phyloP scores from a whole-genome alignment of 2,797 vertebrate genomes.

The Tolypeutes matacus region DNA sequence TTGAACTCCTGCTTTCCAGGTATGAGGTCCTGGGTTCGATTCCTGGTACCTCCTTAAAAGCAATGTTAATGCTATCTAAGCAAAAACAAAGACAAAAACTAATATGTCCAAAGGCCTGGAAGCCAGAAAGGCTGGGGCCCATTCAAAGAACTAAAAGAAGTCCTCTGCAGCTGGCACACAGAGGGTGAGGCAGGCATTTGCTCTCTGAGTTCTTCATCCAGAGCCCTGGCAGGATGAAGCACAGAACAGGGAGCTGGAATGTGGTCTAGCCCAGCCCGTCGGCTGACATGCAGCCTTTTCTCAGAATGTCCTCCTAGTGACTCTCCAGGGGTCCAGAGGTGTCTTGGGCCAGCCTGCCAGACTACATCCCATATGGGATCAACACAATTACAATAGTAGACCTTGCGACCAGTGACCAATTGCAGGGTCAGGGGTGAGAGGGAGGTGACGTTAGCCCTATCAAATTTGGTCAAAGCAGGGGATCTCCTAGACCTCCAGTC shows the following conservation, averaged over 20 bases:
- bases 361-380: background rate
- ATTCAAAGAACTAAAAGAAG: background rate
- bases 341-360: background rate
- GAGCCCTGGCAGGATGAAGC: background rate
- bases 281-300: background rate
- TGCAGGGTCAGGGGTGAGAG: background rate
- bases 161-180: background rate
- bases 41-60: too few relatives aligned
- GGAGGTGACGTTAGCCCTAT: background rate
- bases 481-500: background rate
- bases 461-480: background rate
- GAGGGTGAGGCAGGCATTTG: background rate
- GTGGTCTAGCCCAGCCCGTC: background rate
- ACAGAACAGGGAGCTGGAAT: background rate
- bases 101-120: background rate
- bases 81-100: too few relatives aligned
- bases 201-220: accelerated
- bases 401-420: background rate
- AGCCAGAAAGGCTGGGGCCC: background rate
- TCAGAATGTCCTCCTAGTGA: background rate
- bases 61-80: too few relatives aligned
- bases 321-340: too few relatives aligned
- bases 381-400: background rate
- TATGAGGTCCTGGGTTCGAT: too few relatives aligned
- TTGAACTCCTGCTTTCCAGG: too few relatives aligned